These are phyloP conservation scores for Galaxias olidus DNA, from an alignment of 2,797 vertebrate genomes.

Conservation along the genomic window DNA sequence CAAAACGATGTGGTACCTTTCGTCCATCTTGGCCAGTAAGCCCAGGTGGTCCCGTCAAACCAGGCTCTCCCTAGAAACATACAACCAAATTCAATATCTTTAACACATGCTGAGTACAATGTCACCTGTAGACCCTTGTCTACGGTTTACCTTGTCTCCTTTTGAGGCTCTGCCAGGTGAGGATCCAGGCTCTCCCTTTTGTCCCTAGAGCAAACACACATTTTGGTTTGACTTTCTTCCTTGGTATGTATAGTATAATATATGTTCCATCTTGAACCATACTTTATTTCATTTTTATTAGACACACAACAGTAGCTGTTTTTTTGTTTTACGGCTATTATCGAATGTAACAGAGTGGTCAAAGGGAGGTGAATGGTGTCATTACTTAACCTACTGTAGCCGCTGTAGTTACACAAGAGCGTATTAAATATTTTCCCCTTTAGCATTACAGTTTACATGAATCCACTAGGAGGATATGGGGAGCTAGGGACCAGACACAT, in stretches of 20 bases:
- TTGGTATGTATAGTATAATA: too few relatives aligned
- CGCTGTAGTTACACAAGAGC: conserved; percentile 64
- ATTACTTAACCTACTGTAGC: too few relatives aligned
- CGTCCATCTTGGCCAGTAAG: conserved; percentile 82
- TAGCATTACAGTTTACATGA: conserved; percentile 65
- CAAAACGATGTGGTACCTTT: conserved; percentile 78
- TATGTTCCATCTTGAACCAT: neutral
- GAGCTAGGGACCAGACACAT: conserved; percentile 58
- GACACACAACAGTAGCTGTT: too few relatives aligned
- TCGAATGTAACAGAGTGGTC: too few relatives aligned
- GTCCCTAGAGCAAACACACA: conserved; percentile 63
- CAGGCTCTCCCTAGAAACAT: conserved; percentile 82
- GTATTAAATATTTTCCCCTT: conserved; percentile 60
- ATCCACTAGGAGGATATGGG: conserved; percentile 44
- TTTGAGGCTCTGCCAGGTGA: conserved; percentile 85
- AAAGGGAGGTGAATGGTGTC: too few relatives aligned
- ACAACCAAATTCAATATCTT: conserved; percentile 15
- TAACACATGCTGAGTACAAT: too few relatives aligned
- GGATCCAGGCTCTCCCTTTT: conserved; percentile 88
- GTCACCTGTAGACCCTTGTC: too few relatives aligned
- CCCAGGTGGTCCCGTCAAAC: conserved; percentile 81
- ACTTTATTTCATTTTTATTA: neutral
- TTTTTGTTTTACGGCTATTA: too few relatives aligned
- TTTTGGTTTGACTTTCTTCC: too few relatives aligned
- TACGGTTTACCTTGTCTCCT: conserved; percentile 86